Percentiles rank a stretch among this genome's conserved stretches.
Conservation (phyloP, 2,888 invertebrate species). For the Arctia plantaginis region DNA sequence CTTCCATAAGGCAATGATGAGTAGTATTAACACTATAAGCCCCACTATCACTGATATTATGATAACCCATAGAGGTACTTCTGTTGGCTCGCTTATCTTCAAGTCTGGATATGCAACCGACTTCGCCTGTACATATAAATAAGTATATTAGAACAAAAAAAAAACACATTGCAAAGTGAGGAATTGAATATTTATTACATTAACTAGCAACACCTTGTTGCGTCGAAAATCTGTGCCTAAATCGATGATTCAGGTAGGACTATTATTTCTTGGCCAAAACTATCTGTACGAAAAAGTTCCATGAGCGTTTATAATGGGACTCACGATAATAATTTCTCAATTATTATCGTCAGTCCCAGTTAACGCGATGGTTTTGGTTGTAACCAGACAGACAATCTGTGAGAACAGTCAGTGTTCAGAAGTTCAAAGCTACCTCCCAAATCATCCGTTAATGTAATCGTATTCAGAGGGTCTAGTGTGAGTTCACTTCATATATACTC, state of each 20-base stretch:
- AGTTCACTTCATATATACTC: too few species aligned
- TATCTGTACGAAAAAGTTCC: not conserved
- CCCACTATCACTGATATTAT: conserved; percentile 94
- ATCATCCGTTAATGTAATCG: too few species aligned
- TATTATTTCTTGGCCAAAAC: not conserved
- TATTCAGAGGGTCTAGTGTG: too few species aligned
- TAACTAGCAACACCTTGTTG: not conserved
- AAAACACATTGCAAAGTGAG: not conserved
- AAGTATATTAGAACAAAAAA: not conserved
- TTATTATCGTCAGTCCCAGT: too few species aligned
- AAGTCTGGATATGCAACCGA: conserved; percentile 94
- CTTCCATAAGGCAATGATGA: conserved; percentile 94
- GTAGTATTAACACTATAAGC: conserved; percentile 91
- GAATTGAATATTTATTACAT: not conserved
- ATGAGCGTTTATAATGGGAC: not conserved
- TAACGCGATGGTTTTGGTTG: not conserved
- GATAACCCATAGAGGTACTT: conserved; percentile 95
- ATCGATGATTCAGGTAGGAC: not conserved
- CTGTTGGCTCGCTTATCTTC: conserved; percentile 90
- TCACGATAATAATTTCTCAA: not conserved
- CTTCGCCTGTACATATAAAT: conserved; percentile 87
- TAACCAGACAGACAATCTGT: not conserved
- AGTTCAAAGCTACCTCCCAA: too few species aligned
- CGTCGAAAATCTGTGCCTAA: not conserved
- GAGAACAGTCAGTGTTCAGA: not conserved